Conservation (phyloP, 2,797 vertebrate species). For the Neoniphon sammara region DNA sequence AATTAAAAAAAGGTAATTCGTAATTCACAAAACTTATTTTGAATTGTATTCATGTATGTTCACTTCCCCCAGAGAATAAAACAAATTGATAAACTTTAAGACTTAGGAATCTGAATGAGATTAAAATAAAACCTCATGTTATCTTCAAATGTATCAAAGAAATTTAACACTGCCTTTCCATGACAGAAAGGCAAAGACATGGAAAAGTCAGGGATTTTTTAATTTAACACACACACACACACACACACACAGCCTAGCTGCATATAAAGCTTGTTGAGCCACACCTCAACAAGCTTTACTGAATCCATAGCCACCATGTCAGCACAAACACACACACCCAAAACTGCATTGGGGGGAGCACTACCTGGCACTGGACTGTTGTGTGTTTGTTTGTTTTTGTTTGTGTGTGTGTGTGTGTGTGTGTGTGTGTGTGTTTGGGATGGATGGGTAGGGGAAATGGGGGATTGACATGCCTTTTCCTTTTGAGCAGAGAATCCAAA, state of each 20-base stretch:
- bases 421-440: not conserved
- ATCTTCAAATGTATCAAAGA: too few relatives aligned
- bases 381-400: constrained; percentile 1
- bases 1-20: too few relatives aligned
- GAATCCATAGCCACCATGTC: constrained; percentile 36
- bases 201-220: too few relatives aligned
- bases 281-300: constrained; percentile 36
- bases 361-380: constrained; percentile 7
- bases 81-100: too few relatives aligned
- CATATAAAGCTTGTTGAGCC: constrained; percentile 6
- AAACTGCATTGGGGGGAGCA: constrained; percentile 2
- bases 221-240: not conserved
- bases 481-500: not conserved
- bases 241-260: not conserved
- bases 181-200: too few relatives aligned
- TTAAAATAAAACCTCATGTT: too few relatives aligned
- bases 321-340: constrained; percentile 2
- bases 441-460: too few relatives aligned
- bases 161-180: too few relatives aligned
- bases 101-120: not conserved
- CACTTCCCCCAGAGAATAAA: too few relatives aligned
- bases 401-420: constrained; percentile 5
- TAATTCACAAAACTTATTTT: too few relatives aligned
- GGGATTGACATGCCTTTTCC: not conserved
- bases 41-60: too few relatives aligned